Conservation (phyloP, 2,113 vertebrate genomes). For the Lichenostomus cassidix region DNA sequence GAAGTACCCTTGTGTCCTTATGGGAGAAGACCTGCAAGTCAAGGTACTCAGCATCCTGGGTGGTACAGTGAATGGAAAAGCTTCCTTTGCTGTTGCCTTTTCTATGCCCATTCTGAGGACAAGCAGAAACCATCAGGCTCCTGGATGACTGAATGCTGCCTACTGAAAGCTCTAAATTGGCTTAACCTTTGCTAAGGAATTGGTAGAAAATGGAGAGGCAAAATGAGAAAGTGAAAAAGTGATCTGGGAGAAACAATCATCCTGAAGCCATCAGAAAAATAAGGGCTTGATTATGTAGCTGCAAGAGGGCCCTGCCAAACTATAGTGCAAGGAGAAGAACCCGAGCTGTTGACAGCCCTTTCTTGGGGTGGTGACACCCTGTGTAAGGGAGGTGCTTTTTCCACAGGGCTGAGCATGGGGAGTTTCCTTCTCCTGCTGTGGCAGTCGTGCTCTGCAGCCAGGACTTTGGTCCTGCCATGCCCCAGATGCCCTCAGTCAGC, state of each 20-base stretch:
- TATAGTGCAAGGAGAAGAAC: not conserved
- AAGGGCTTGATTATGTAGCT: slow-evolving; percentile 17
- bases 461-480: not conserved
- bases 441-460: not conserved
- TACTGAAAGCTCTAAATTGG: not conserved
- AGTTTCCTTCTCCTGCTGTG: not conserved
- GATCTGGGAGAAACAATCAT: not conserved
- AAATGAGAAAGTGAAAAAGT: not conserved
- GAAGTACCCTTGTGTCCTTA: not conserved
- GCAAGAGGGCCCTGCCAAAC: not conserved
- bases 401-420: accelerated
- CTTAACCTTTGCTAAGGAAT: not conserved
- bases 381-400: not conserved
- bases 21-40: not conserved
- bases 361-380: not conserved
- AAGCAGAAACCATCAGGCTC: not conserved
- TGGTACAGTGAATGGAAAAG: not conserved
- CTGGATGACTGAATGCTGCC: not conserved
- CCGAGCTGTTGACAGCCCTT: not conserved
- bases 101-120: not conserved
- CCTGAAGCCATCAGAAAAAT: not conserved
- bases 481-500: not conserved
- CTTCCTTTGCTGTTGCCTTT: not conserved
- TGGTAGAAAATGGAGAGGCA: not conserved
- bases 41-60: accelerated